phyloP scores from a whole-genome alignment of 2,888 invertebrate genomes.

The Lobophora halterata region DNA sequence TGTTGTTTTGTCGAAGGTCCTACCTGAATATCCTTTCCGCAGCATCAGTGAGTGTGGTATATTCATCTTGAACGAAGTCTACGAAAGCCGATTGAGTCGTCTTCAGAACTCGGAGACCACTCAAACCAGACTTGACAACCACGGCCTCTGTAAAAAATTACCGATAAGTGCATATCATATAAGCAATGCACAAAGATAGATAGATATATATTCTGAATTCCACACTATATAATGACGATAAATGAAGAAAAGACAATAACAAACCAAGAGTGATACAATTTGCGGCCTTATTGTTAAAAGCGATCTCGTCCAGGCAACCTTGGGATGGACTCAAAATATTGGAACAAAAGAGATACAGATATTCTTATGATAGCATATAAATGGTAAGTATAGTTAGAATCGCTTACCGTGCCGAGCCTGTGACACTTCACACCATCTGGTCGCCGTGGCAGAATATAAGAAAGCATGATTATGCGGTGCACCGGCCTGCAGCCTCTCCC shows the following conservation, averaged over 20 bases:
- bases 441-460: constrained; percentile 84
- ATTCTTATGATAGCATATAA: too few relatives aligned
- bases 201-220: constrained; percentile 1
- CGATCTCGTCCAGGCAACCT: too few relatives aligned
- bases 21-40: constrained; percentile 87
- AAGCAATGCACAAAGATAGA: constrained; percentile 5
- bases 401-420: constrained; percentile 84
- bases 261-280: too few relatives aligned
- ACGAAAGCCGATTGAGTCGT: constrained; percentile 91
- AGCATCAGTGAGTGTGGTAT: constrained; percentile 86
- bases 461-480: constrained; percentile 88
- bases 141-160: constrained; percentile 65
- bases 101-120: constrained; percentile 86
- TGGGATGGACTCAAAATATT: too few relatives aligned
- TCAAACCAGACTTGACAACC: constrained; percentile 84
- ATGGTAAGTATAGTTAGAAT: too few relatives aligned
- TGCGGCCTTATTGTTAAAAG: too few relatives aligned
- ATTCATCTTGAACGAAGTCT: constrained; percentile 90
- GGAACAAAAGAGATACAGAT: too few relatives aligned
- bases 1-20: too few relatives aligned
- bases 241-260: neutral
- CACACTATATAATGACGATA: too few relatives aligned
- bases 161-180: too few relatives aligned
- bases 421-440: constrained; percentile 85
- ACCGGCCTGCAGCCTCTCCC: constrained; percentile 83